Conservation (phyloP, 2,797 vertebrate genomes). For the Avahi laniger region DNA sequence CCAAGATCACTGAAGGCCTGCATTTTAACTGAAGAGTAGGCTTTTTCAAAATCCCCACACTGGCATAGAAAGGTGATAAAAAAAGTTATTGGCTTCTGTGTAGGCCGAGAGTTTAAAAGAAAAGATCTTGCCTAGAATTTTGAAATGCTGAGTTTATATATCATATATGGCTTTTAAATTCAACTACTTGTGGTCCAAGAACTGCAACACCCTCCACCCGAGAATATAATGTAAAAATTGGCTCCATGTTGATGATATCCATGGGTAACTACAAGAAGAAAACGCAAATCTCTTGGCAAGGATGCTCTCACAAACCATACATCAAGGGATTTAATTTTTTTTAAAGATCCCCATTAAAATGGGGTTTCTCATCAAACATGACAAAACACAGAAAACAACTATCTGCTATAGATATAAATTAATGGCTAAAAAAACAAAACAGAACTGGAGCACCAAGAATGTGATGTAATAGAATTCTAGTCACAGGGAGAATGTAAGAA, state of each 20-base stretch:
- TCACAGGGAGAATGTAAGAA: neutral
- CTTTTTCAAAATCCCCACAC: neutral
- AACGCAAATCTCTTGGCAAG: neutral
- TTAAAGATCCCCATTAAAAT: neutral
- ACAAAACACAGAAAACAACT: neutral
- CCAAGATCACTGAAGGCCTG: neutral
- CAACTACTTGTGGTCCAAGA: neutral
- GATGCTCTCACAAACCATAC: neutral
- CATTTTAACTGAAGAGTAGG: neutral
- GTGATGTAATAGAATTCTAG: neutral
- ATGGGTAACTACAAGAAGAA: neutral
- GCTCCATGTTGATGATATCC: neutral
- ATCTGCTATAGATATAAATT: neutral
- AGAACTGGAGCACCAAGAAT: neutral
- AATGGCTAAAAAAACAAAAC: neutral
- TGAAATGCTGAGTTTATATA: neutral
- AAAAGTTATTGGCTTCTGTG: neutral
- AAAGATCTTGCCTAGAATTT: neutral
- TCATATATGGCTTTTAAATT: neutral
- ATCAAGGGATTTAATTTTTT: neutral
- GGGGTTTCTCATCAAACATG: neutral
- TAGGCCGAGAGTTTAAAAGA: neutral
- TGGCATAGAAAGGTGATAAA: neutral
- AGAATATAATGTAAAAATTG: neutral
- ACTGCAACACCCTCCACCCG: neutral